Evolutionary conservation across 2,888 invertebrate species (phyloP).

Genomic region (Shargacucullia verbasci): DNA sequence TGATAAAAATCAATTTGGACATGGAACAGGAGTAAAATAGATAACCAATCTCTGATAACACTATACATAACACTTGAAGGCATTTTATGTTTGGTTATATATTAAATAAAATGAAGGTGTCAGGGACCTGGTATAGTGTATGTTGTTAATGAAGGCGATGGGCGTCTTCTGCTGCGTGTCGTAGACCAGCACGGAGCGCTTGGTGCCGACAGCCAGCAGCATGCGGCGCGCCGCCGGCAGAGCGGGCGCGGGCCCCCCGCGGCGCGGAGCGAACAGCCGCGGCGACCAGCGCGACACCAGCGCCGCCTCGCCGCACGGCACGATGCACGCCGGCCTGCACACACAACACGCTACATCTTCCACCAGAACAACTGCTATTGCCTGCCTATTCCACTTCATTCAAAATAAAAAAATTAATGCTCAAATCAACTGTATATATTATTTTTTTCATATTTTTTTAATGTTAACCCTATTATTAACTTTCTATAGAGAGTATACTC

Average conservation of each 20-base stretch:
- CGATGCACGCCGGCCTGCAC: conserved; percentile 92
- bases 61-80: no score
- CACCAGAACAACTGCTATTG: no score
- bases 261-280: conserved; percentile 79
- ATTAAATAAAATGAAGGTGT: no score
- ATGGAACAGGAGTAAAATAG: no score
- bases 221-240: conserved; percentile 93
- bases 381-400: no score
- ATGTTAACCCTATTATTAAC: no score
- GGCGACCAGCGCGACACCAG: conserved; percentile 96
- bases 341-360: neutral
- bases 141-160: conserved; percentile 77
- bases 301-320: conserved; percentile 95
- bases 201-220: conserved; percentile 97
- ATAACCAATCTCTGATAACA: no score
- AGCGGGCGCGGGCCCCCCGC: conserved; percentile 89
- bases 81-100: no score
- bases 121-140: conserved; percentile 86
- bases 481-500: conserved; percentile 71
- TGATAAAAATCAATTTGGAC: no score
- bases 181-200: conserved; percentile 91
- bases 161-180: conserved; percentile 84
- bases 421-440: no score
- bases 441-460: no score
- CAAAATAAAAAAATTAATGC: no score